A percentile compares a stretch with the other conserved stretches of the same genome.
Conservation (phyloP, 2,797 vertebrate genomes). For the Gallinago solitaria region DNA sequence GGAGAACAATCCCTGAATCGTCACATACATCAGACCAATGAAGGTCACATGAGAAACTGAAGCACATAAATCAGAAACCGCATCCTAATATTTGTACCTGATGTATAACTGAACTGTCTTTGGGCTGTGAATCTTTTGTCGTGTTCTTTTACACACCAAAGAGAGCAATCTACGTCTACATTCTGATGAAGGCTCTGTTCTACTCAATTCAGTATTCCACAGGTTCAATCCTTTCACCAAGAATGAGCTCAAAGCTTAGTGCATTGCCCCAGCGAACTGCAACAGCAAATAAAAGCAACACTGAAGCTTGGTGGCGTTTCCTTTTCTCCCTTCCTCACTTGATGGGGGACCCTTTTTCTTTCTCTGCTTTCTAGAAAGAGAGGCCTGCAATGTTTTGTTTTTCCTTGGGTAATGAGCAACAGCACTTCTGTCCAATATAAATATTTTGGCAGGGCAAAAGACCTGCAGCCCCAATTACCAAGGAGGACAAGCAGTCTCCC, state of each 20-base stretch:
- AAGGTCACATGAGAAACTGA: background rate
- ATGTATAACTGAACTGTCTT: background rate
- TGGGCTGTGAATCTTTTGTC: background rate
- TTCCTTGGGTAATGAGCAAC: background rate
- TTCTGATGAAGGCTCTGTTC: background rate
- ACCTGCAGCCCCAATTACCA: constrained; percentile 13
- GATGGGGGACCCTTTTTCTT: background rate
- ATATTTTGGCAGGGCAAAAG: background rate
- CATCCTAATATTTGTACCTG: background rate
- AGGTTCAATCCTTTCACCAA: background rate
- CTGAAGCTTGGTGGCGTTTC: background rate
- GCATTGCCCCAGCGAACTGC: background rate
- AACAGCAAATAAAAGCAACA: background rate
- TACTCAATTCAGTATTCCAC: background rate
- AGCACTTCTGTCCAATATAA: background rate
- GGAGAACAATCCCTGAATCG: background rate
- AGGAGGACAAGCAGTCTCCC: constrained; percentile 34
- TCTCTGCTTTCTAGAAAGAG: background rate
- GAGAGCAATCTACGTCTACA: background rate
- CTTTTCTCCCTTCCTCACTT: background rate
- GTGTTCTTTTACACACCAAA: background rate
- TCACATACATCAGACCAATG: background rate
- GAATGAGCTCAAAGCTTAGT: background rate
- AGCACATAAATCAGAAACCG: background rate
- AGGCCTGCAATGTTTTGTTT: background rate